Evolutionary conservation across 2,888 invertebrate species (phyloP), one percentile per base, ranked within the genome.

Genomic region (Drosophila mulleri): DNA sequence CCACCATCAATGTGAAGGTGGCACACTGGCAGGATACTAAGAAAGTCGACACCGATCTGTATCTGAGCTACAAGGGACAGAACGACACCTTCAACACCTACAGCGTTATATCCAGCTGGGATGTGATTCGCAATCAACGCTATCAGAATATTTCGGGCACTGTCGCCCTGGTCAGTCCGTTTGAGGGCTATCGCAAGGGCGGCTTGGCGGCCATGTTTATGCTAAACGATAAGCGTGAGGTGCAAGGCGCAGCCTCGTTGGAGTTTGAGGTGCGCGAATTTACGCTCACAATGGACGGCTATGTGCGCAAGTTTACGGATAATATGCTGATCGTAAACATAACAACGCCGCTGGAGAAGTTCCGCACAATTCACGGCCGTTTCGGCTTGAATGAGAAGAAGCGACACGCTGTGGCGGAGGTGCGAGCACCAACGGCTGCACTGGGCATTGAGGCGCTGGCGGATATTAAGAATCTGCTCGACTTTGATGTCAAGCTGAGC

Each of bases 251-350:
- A 3, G 96, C 96, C 0, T 95, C 95, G 70, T 91, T 97, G 42
- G 95, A 96, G 75, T 92, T 97, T 26, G 96, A 97, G 83, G 94
- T 95, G 42, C 95, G 95, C 80, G 94, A 95, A 42, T 95, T 96
- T 69, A 95, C 95, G 2, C 94, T 95, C 5, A 94, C 94, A 64
- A 94, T 96, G 29, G 94, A 95, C 89, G 96, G 97, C 8, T 95
- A 96, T 92, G 94, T 96, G 78, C 95, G 94, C 56, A 95, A 95
- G 52, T 93, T 97, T 26, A 96, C 96, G 0, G 96, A 97, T 92
- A 96, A 96, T 73, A 96, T 96, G 95, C 90, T 96, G 2, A 94
- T 94, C 1, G 94, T 97, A 20, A 97, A 97, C 91, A 94, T 96
- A 5, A 96, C 96, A 0, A 96, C 96, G 4, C 96, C 96, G 0